Percentiles rank a stretch among this genome's conserved stretches.
Evolutionary conservation across 2,797 vertebrate species (phyloP).

Genomic region (Hybognathus amarus): DNA sequence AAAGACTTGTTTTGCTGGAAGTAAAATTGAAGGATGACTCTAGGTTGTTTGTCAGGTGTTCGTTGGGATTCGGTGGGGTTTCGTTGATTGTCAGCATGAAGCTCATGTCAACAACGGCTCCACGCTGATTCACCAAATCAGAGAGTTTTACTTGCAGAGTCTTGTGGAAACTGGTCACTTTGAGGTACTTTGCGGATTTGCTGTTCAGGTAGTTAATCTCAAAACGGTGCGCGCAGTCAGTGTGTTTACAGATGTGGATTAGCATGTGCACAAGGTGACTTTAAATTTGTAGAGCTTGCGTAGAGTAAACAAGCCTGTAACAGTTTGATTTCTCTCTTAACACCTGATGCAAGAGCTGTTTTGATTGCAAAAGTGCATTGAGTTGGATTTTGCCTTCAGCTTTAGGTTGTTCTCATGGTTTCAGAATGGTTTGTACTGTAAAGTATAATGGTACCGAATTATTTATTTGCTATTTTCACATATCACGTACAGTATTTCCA

Average conservation of each 20-base stretch:
- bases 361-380: background rate
- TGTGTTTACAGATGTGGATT: slow-evolving; percentile 21
- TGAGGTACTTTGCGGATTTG: background rate
- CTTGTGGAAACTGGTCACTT: slow-evolving; percentile 12
- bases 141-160: background rate
- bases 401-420: background rate
- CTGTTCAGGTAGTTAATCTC: slow-evolving; percentile 6
- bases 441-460: background rate
- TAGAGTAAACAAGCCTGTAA: background rate
- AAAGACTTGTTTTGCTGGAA: background rate
- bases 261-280: background rate
- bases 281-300: background rate
- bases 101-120: background rate
- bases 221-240: background rate
- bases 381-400: background rate
- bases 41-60: background rate
- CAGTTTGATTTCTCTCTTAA: background rate
- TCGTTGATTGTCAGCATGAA: slow-evolving; percentile 6
- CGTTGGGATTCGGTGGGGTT: background rate
- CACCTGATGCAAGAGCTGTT: background rate
- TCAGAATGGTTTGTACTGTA: background rate
- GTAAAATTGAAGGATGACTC: background rate
- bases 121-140: background rate
- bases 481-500: background rate
- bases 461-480: background rate